Evolutionary conservation across 2,797 vertebrate genomes (phyloP), one percentile per base, ranked within the genome.

Genomic region (Cyclura pinguis): DNA sequence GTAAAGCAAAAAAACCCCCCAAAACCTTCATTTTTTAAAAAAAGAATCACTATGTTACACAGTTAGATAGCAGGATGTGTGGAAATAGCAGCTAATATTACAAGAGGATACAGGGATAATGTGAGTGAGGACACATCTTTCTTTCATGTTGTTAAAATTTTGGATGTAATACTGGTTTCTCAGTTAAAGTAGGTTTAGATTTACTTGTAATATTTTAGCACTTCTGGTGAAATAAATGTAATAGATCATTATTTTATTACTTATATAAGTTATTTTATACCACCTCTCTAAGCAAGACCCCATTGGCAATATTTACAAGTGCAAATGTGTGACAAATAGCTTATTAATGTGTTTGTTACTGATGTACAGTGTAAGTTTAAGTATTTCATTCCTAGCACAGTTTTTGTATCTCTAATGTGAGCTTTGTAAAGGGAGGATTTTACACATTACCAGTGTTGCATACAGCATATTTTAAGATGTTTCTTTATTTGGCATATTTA

Each of bases 1-100:
- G 27, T 57, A 88, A 82, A 57, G n/a, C 13, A 88, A 57, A 87
- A 88, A 47, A 47, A 47, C 4, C n/a, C n/a, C n/a, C n/a, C n/a
- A n/a, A n/a, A n/a, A 55, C 22, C 10, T 62, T n/a, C 18, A 67
- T 80, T 55, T 52, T 87, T 59, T 27, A 57, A 81, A 81, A 69
- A 5, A 32, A 35, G n/a, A 73, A 88, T 88, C 16, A 47, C 6
- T 1, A 73, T 32, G 47, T 57, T 59, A 52, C 47, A 24, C 6
- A 47, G 38, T 73, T 27, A 57, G 67, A 64, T 72, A 80, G 6
- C 14, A 42, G 50, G n/a, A 47, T 86, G 20, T 80, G 42, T 50
- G 10, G 47, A 69, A 82, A 42, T 38, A 88, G 64, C 55, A 88
- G 20, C 24, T 27, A 88, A 35, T 67, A 72, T 80, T 69, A 88